A percentile compares a stretch with the other conserved stretches of the same genome.
Conservation (phyloP, 2,797 vertebrate genomes). For the Sebastes glaucus region DNA sequence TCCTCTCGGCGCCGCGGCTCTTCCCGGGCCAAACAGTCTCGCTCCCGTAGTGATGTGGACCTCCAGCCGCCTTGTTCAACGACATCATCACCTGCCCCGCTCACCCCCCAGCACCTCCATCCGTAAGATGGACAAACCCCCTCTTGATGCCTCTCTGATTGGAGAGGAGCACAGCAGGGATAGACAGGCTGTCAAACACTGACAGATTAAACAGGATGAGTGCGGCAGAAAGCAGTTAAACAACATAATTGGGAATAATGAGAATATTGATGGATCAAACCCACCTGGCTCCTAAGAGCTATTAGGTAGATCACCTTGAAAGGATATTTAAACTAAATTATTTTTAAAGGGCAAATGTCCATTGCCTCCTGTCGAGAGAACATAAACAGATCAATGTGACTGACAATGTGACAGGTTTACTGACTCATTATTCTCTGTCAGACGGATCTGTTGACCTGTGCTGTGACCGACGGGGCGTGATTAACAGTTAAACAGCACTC, state of each 20-base stretch:
- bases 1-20: conserved; percentile 87
- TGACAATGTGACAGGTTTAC: conserved; percentile 8
- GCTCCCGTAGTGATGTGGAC: conserved; percentile 94
- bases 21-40: conserved; percentile 88
- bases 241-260: background rate
- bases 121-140: conserved; percentile 78
- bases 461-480: conserved; percentile 21
- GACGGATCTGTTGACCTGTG: background rate
- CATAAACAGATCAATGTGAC: conserved; percentile 6
- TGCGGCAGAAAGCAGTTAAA: background rate
- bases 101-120: conserved; percentile 74
- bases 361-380: background rate
- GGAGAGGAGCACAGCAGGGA: conserved; percentile 65
- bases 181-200: conserved; percentile 30
- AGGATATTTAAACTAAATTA: background rate
- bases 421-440: conserved; percentile 23
- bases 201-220: background rate
- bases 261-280: background rate
- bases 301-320: background rate
- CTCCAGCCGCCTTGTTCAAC: conserved; percentile 83
- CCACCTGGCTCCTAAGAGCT: background rate
- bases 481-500: conserved; percentile 17
- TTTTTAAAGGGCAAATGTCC: background rate
- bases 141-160: conserved; percentile 36
- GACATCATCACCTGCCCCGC: conserved; percentile 73